Percentiles rank a stretch among this genome's conserved stretches.
These are phyloP conservation scores for Pteronotus mesoamericanus DNA, from an alignment of 2,797 vertebrate genomes.

Conservation along the genomic window DNA sequence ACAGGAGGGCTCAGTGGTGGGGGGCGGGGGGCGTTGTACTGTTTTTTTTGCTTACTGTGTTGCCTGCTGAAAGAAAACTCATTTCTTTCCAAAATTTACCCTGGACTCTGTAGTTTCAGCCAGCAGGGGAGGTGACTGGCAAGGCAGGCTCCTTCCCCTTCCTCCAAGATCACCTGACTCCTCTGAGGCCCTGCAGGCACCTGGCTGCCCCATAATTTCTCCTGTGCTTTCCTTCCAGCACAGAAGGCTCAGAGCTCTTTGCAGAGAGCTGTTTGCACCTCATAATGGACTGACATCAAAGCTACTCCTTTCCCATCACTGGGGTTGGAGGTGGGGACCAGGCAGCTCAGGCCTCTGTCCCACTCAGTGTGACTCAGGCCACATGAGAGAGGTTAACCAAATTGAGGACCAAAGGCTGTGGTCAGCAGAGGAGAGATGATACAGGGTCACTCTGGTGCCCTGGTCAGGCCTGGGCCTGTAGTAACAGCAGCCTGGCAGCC, in stretches of 20 bases:
- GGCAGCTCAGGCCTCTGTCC: background rate
- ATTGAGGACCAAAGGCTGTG: background rate
- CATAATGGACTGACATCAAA: background rate
- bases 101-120: background rate
- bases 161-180: background rate
- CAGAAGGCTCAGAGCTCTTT: background rate
- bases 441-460: accelerated
- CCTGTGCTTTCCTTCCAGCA: background rate
- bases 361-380: background rate
- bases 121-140: background rate
- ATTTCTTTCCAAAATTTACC: background rate
- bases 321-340: accelerated
- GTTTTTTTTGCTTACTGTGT: background rate
- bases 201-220: background rate
- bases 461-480: background rate
- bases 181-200: background rate
- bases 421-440: background rate
- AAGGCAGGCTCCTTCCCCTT: background rate
- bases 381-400: accelerated
- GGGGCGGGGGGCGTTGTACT: accelerated
- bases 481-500: background rate
- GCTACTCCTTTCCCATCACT: background rate
- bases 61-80: background rate
- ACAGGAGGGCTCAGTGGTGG: background rate
- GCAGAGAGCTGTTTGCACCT: background rate